Evolutionary conservation across 2,113 vertebrate genomes (phyloP).

Genomic region (Amphiprion ocellaris): DNA sequence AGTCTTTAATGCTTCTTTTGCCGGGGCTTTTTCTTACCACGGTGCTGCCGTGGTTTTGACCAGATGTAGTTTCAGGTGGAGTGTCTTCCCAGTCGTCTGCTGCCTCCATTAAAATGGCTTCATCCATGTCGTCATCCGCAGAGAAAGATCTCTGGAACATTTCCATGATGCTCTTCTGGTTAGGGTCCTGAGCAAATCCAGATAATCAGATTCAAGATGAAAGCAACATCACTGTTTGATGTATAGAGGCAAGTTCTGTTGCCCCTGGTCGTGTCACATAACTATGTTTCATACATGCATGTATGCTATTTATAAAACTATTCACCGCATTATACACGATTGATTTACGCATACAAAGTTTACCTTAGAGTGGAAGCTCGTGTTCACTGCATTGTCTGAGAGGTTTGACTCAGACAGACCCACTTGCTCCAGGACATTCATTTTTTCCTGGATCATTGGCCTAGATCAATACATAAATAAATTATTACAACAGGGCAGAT

Average conservation of each 20-base stretch:
- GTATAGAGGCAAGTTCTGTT: neutral
- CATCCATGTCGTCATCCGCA: slow-evolving; percentile 80
- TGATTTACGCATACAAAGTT: neutral
- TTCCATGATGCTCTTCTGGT: slow-evolving; percentile 88
- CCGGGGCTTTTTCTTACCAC: slow-evolving; percentile 56
- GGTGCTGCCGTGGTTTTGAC: slow-evolving; percentile 18
- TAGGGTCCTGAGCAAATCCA: slow-evolving; percentile 78
- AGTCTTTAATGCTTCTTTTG: slow-evolving; percentile 77
- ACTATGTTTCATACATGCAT: neutral
- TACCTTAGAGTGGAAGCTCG: slow-evolving; percentile 91
- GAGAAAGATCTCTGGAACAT: slow-evolving; percentile 91
- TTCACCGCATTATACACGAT: neutral
- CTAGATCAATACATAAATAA: slow-evolving; percentile 74
- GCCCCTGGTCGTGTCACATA: neutral
- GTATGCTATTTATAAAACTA: neutral
- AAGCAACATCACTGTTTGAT: neutral
- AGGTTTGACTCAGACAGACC: slow-evolving; percentile 93
- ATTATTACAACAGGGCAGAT: slow-evolving; percentile 9
- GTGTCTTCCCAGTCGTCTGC: slow-evolving; percentile 82
- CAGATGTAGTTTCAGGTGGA: slow-evolving; percentile 41
- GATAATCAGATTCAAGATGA: neutral
- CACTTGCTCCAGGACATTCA: slow-evolving; percentile 93
- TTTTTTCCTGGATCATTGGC: slow-evolving; percentile 97
- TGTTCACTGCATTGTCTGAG: slow-evolving; percentile 87
- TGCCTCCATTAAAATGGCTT: slow-evolving; percentile 82